Conservation (phyloP, 2,113 vertebrate species). For the Aegithalos caudatus region DNA sequence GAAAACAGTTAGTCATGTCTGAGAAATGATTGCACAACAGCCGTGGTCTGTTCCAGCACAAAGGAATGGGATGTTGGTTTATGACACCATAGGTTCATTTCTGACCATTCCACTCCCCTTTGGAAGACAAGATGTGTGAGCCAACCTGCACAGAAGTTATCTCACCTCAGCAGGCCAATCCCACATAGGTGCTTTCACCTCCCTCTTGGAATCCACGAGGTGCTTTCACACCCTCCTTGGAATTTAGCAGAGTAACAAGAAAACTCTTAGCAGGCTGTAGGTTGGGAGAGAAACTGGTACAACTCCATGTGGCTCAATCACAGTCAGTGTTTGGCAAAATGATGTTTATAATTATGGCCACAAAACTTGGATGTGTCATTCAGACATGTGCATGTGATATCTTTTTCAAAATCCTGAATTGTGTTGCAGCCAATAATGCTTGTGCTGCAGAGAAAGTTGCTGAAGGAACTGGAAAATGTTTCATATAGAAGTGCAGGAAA, state of each 20-base stretch:
- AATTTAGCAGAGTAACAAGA: not conserved
- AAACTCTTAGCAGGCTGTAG: not conserved
- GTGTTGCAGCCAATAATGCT: not conserved
- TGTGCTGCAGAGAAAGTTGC: not conserved
- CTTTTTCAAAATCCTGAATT: not conserved
- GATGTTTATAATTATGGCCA: not conserved
- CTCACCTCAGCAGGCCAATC: not conserved
- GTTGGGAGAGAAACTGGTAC: not conserved
- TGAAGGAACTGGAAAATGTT: not conserved
- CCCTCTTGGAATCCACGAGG: not conserved
- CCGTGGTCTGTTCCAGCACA: not conserved
- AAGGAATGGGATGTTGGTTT: not conserved
- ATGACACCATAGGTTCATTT: not conserved
- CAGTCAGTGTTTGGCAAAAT: not conserved
- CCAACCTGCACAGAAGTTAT: not conserved
- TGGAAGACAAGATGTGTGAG: not conserved
- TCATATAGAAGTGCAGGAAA: not conserved
- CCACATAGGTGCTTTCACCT: not conserved
- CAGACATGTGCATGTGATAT: not conserved
- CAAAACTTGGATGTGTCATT: not conserved
- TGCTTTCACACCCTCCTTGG: not conserved
- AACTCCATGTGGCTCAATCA: not conserved
- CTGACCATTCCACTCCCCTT: not conserved
- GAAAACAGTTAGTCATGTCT: not conserved
- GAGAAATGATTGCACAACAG: not conserved